A percentile compares a stretch with the other conserved stretches of the same genome.
phyloP scores from a whole-genome alignment of 2,113 vertebrate genomes.

The Oreochromis aureus region DNA sequence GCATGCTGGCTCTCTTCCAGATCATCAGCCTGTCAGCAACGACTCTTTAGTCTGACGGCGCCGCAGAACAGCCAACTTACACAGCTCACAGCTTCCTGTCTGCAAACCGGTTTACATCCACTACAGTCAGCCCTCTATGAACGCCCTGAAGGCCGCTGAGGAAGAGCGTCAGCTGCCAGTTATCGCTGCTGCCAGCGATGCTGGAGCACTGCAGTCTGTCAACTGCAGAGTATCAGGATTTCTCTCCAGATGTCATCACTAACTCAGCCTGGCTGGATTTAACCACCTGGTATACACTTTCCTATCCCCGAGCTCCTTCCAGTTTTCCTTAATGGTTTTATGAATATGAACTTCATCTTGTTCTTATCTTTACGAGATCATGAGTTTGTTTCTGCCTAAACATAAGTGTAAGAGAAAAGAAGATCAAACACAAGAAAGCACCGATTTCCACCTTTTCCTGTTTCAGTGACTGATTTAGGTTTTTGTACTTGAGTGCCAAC shows the following conservation, averaged over 20 bases:
- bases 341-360: neutral
- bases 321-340: neutral
- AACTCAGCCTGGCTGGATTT: neutral
- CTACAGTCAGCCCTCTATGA: neutral
- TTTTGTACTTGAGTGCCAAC: neutral
- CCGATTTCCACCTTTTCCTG: neutral
- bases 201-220: neutral
- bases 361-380: neutral
- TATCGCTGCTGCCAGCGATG: neutral
- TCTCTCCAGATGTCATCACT: neutral
- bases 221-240: neutral
- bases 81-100: neutral
- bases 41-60: conserved; percentile 21
- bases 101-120: neutral
- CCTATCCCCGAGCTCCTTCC: neutral
- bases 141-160: neutral
- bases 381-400: neutral
- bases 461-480: neutral
- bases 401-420: neutral
- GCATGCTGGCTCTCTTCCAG: conserved; percentile 30
- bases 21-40: conserved; percentile 27
- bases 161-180: neutral
- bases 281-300: neutral
- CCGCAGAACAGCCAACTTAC: neutral
- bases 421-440: neutral